Conservation (phyloP, 2,113 vertebrate genomes). For the Megaleporinus macrocephalus region DNA sequence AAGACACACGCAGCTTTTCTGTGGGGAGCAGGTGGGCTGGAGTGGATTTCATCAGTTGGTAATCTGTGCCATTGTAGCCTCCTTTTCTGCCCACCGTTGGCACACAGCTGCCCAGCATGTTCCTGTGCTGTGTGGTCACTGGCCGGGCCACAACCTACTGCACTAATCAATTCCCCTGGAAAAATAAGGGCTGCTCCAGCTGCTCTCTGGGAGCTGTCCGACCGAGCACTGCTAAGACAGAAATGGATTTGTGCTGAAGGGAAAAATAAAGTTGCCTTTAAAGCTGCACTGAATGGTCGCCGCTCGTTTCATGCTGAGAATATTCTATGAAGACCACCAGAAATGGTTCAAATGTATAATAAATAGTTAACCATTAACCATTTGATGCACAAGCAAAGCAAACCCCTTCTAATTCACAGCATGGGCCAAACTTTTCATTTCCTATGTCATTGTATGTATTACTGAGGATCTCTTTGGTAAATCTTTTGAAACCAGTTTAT, state of each 20-base stretch:
- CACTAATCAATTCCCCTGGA: not conserved
- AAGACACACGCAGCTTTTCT: too few species aligned
- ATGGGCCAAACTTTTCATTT: too few species aligned
- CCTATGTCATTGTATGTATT: too few species aligned
- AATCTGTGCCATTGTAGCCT: not conserved
- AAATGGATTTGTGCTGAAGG: not conserved
- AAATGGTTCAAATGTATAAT: not conserved
- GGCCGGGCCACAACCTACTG: not conserved
- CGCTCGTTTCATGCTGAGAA: not conserved
- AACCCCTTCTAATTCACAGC: too few species aligned
- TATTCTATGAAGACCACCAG: not conserved
- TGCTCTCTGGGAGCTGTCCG: not conserved
- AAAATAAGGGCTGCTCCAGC: constrained; percentile 1
- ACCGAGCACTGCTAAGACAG: not conserved
- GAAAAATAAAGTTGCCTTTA: not conserved
- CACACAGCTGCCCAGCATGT: constrained; percentile 8
- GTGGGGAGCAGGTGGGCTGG: constrained; percentile 47
- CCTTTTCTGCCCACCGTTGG: constrained; percentile 9
- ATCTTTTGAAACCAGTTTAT: too few species aligned
- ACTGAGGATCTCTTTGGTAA: too few species aligned
- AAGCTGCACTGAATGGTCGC: too few species aligned
- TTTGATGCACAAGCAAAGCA: too few species aligned
- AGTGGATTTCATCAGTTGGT: constrained; percentile 48
- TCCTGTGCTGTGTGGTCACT: not conserved
- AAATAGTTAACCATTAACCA: too few species aligned